Evolutionary conservation across 2,888 invertebrate genomes (phyloP), one percentile per base, ranked within the genome.

Genomic region (Lochmaea crataegi): DNA sequence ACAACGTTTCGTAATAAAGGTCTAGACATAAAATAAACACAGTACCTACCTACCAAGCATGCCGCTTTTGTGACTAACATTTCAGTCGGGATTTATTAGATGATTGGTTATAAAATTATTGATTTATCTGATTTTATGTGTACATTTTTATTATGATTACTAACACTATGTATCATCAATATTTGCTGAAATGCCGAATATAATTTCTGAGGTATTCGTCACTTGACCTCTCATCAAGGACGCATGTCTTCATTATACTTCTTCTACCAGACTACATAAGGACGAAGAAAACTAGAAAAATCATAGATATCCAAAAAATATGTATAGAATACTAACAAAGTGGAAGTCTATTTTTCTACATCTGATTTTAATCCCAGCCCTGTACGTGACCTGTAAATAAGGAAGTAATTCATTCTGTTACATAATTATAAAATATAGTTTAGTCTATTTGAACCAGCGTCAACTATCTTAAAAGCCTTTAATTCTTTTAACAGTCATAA

Each of bases 391-490:
- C 58, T 26, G 32, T 32, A 58, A 58, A 58, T 58, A 32, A 26
- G 58, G 58, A 58, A 58, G 58, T 58, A 26, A 32, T 32, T 58
- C 32, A 58, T 58, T 58, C 58, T 58, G 26, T 58, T 58, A 58
- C 58, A 58, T 58, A 58, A 58, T 56, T 56, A 12, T n/a, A 48
- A n/a, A 48, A n/a, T 16, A 61, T 61, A 60, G 58, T 3, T 32
- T 14, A 18, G 61, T 63, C 18, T 18, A 63, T 10, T 63, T 63
- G 18, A 63, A n/a, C 61, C 7, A 41, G 42, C 38, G 61, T 42
- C 42, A 63, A 63, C 42, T 41, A 41, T 63, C 61, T 63, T 63
- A 63, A 63, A 42, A 63, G 61, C 26, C 42, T 60, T 56, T 63
- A 63, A 63, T 63, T 63, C 61, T 5, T 42, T 32, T n/a, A 38